Percentiles rank a stretch among this genome's conserved stretches.
These are phyloP conservation scores for Clarias magur DNA, from an alignment of 2,113 vertebrate genomes.

Conservation along the genomic window DNA sequence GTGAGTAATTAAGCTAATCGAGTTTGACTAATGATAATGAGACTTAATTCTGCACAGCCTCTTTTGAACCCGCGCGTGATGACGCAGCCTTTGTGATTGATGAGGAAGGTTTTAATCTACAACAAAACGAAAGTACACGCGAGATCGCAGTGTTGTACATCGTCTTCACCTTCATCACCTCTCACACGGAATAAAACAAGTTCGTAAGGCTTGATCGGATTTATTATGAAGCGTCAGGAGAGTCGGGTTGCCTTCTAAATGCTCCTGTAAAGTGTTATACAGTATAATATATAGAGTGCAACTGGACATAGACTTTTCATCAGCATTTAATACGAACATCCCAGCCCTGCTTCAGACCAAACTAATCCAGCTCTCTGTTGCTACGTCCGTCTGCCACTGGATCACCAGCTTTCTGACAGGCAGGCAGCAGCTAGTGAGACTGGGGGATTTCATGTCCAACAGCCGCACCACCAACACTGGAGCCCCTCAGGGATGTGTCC, in stretches of 20 bases:
- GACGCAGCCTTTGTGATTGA: neutral
- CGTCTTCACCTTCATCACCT: neutral
- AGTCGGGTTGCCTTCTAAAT: neutral
- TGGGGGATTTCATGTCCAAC: too few relatives aligned
- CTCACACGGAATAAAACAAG: neutral
- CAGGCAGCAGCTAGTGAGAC: too few relatives aligned
- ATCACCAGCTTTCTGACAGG: too few relatives aligned
- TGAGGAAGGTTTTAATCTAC: neutral
- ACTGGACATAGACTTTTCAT: too few relatives aligned
- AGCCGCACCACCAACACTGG: too few relatives aligned
- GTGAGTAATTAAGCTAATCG: constrained; percentile 53
- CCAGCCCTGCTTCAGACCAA: too few relatives aligned
- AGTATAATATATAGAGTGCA: neutral
- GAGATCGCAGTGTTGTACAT: neutral
- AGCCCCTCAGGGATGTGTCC: too few relatives aligned
- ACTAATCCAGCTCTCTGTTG: too few relatives aligned
- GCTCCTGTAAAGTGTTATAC: neutral
- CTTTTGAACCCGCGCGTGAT: neutral
- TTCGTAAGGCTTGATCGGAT: neutral
- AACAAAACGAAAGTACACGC: neutral
- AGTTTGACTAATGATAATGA: constrained; percentile 52
- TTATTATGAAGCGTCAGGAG: neutral
- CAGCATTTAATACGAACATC: too few relatives aligned
- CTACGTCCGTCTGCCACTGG: too few relatives aligned
- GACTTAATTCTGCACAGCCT: constrained; percentile 36